phyloP scores from a whole-genome alignment of 2,888 invertebrate genomes.

The Chymomyza amoena region DNA sequence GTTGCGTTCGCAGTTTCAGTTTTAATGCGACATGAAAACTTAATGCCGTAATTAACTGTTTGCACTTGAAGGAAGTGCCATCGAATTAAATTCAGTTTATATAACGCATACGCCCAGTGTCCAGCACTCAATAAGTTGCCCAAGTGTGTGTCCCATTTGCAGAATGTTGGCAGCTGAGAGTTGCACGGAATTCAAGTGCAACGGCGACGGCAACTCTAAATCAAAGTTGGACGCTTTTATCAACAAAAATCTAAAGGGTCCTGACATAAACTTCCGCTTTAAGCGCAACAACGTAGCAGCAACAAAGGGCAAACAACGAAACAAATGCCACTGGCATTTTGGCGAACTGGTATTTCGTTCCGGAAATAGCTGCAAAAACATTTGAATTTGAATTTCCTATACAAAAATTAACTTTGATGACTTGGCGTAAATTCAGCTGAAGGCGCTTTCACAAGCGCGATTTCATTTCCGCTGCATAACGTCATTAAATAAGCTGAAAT shows the following conservation, averaged over 20 bases:
- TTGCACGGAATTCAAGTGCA: conserved; percentile 15
- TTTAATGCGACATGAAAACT: conserved; percentile 62
- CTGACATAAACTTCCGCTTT: conserved; percentile 50
- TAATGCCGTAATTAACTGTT: conserved; percentile 70
- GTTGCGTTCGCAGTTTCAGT: conserved; percentile 16
- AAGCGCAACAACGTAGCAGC: conserved; percentile 26
- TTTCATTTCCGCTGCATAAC: conserved; percentile 65
- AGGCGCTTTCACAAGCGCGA: conserved; percentile 49
- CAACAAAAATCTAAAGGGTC: conserved; percentile 46
- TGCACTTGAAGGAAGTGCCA: conserved; percentile 48
- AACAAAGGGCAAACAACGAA: conserved; percentile 11
- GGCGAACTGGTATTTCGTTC: conserved; percentile 21
- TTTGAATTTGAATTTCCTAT: conserved; percentile 54
- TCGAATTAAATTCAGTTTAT: conserved; percentile 38
- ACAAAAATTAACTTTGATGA: conserved; percentile 64
- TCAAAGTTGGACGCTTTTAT: conserved; percentile 17
- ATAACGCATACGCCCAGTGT: conserved; percentile 53
- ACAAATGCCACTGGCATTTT: conserved; percentile 31
- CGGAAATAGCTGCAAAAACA: conserved; percentile 65
- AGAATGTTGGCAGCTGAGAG: conserved; percentile 18
- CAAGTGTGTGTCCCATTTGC: conserved; percentile 44
- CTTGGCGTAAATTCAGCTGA: conserved; percentile 48
- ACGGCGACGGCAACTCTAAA: background rate
- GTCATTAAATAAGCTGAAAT: conserved; percentile 61
- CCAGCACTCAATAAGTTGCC: background rate